Evolutionary conservation across 2,113 vertebrate species (phyloP).

Genomic region (Chauna torquata): DNA sequence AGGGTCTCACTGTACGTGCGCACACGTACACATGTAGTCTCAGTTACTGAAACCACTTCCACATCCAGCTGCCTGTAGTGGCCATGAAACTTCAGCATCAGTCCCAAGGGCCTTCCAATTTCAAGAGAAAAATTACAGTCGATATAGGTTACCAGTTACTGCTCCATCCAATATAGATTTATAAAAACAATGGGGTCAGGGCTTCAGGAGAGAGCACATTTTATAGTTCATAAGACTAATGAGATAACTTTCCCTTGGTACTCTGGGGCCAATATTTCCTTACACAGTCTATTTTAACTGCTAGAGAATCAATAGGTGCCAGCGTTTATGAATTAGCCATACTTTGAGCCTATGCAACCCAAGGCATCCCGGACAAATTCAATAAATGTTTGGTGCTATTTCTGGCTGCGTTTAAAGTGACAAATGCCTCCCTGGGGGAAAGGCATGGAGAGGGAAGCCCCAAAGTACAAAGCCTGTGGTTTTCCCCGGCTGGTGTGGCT

Average conservation of each 20-base stretch:
- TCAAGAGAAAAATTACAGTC: slow-evolving; percentile 74
- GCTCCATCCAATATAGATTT: slow-evolving; percentile 75
- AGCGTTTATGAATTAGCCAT: slow-evolving; percentile 37
- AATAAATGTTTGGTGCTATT: neutral
- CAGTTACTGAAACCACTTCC: neutral
- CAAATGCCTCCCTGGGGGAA: neutral
- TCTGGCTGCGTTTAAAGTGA: neutral
- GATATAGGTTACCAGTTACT: slow-evolving; percentile 72
- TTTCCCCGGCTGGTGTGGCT: neutral
- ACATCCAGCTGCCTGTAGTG: neutral
- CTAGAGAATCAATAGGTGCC: slow-evolving; percentile 31
- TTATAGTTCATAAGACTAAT: slow-evolving; percentile 74
- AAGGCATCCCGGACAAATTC: slow-evolving; percentile 23
- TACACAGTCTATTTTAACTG: neutral
- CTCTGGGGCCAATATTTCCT: neutral
- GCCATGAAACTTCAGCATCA: neutral
- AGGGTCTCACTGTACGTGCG: fast-evolving
- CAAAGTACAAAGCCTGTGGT: neutral
- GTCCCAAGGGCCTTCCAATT: slow-evolving; percentile 36
- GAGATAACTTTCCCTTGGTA: slow-evolving; percentile 50
- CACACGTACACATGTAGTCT: fast-evolving
- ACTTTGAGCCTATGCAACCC: neutral
- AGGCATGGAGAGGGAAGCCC: neutral
- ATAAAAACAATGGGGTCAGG: slow-evolving; percentile 74
- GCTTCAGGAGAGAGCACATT: slow-evolving; percentile 30